These are phyloP conservation scores for Sebastolobus altivelis DNA, from an alignment of 2,797 vertebrate species.

Conservation along the genomic window DNA sequence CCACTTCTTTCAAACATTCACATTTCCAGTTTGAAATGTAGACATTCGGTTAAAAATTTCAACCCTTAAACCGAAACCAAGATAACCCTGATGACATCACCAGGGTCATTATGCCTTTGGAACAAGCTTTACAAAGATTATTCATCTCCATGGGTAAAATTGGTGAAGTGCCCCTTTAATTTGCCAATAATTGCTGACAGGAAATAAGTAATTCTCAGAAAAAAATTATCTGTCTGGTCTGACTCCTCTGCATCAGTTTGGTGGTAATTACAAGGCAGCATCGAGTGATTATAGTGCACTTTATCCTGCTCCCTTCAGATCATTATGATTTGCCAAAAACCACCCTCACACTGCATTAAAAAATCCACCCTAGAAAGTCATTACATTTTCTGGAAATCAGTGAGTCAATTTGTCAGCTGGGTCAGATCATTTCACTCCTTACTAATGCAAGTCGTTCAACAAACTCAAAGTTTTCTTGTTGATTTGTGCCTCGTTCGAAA, in stretches of 20 bases:
- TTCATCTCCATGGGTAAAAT: background rate
- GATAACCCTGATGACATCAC: background rate
- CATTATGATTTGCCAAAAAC: slow-evolving; percentile 30
- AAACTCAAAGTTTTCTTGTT: slow-evolving; percentile 7
- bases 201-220: background rate
- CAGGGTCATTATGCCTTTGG: background rate
- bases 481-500: slow-evolving; percentile 1
- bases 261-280: slow-evolving; percentile 24
- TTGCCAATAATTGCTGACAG: background rate
- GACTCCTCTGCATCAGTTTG: slow-evolving; percentile 5
- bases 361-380: background rate
- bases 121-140: background rate
- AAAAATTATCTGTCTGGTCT: slow-evolving; percentile 16
- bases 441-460: slow-evolving; percentile 13
- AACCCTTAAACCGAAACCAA: background rate
- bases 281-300: slow-evolving; percentile 29
- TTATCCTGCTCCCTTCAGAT: slow-evolving; percentile 29
- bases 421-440: slow-evolving; percentile 7
- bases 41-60: background rate
- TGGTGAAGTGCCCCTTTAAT: background rate
- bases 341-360: slow-evolving; percentile 18
- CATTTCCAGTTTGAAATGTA: background rate
- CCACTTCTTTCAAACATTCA: background rate
- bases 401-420: background rate
- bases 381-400: background rate